Evolutionary conservation across 2,113 vertebrate species (phyloP).

Genomic region (Nansenia antarctica): DNA sequence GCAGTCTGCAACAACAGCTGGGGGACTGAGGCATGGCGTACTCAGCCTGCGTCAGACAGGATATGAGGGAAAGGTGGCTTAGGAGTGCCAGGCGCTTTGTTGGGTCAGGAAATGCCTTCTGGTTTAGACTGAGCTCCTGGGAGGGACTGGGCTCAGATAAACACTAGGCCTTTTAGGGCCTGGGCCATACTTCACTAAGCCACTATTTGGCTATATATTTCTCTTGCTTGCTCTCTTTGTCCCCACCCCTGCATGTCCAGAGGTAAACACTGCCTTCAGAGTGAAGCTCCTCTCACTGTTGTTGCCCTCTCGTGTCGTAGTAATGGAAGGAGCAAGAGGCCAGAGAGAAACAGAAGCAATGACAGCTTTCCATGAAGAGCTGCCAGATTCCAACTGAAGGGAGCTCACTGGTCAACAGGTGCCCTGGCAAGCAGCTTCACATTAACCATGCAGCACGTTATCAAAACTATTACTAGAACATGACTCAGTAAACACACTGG

Average conservation of each 20-base stretch:
- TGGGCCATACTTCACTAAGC: slow-evolving; percentile 20
- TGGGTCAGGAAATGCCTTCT: slow-evolving; percentile 16
- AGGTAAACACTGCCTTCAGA: slow-evolving; percentile 21
- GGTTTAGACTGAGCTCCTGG: slow-evolving; percentile 36
- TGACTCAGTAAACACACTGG: no score
- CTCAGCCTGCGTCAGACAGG: slow-evolving; percentile 3
- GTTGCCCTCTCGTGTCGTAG: slow-evolving; percentile 11
- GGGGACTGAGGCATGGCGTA: not conserved
- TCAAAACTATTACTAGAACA: not conserved
- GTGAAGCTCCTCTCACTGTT: slow-evolving; percentile 3
- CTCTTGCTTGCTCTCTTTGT: slow-evolving; percentile 15
- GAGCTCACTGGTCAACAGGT: slow-evolving; percentile 27
- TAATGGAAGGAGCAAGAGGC: slow-evolving; percentile 6
- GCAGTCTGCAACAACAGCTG: slow-evolving; percentile 15
- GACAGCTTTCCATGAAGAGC: slow-evolving; percentile 44
- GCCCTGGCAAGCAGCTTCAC: not conserved
- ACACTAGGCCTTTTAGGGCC: slow-evolving; percentile 4
- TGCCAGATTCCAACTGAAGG: slow-evolving; percentile 17
- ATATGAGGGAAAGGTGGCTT: slow-evolving; percentile 18
- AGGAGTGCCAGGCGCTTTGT: not conserved
- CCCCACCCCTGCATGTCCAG: slow-evolving; percentile 8
- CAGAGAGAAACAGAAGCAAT: slow-evolving; percentile 12
- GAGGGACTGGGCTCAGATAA: not conserved
- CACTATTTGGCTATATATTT: no score
- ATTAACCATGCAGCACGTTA: not conserved